phyloP scores from a whole-genome alignment of 2,797 vertebrate genomes.

The Sebastes steindachneri region DNA sequence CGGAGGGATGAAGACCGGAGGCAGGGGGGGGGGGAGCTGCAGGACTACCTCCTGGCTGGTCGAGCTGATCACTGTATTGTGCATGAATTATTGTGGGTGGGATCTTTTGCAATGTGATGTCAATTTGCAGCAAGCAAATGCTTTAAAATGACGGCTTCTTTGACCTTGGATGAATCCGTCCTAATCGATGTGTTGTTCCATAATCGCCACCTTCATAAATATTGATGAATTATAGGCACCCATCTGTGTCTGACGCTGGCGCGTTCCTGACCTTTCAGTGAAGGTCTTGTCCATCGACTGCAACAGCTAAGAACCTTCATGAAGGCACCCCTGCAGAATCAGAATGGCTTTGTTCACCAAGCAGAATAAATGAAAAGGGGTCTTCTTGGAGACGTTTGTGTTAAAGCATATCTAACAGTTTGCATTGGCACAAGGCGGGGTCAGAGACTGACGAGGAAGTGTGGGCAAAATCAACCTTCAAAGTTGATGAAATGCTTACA shows the following conservation, averaged over 20 bases:
- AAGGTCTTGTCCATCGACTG: slow-evolving; percentile 5
- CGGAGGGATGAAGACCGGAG: slow-evolving; percentile 1
- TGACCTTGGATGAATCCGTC: slow-evolving; percentile 26
- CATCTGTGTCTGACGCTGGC: slow-evolving; percentile 14
- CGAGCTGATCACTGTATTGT: slow-evolving; percentile 44
- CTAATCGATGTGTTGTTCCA: slow-evolving; percentile 19
- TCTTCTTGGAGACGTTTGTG: neutral
- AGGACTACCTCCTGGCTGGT: slow-evolving; percentile 50
- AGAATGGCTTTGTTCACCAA: neutral
- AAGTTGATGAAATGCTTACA: neutral
- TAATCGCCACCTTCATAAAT: slow-evolving; percentile 38
- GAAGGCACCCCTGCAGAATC: neutral
- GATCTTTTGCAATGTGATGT: neutral
- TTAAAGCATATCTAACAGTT: neutral
- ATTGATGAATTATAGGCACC: slow-evolving; percentile 34
- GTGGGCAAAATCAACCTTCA: neutral
- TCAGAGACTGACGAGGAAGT: neutral
- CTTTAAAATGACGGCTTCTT: neutral
- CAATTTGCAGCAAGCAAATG: neutral
- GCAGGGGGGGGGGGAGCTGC: slow-evolving; percentile 17
- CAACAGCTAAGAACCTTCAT: neutral
- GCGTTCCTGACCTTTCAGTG: slow-evolving; percentile 38
- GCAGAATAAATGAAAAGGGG: neutral
- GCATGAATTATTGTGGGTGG: neutral
- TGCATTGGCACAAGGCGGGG: neutral